These are phyloP conservation scores for Potamilus streckersoni DNA, from an alignment of 1,140 invertebrate genomes.

Conservation along the genomic window DNA sequence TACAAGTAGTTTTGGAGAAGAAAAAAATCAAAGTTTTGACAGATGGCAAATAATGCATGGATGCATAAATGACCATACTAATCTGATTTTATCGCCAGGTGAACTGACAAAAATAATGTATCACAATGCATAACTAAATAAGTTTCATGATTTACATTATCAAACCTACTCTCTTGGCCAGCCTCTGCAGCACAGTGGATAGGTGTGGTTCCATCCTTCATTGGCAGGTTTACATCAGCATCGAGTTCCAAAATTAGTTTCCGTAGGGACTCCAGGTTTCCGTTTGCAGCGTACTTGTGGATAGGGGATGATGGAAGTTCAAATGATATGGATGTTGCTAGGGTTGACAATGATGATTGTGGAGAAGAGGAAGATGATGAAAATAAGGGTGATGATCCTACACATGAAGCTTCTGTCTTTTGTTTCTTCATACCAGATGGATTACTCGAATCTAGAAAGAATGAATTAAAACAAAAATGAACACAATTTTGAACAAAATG, in stretches of 20 bases:
- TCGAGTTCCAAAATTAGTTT: constrained; percentile 48
- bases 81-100: too few relatives aligned
- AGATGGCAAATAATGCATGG: too few relatives aligned
- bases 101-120: too few relatives aligned
- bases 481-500: too few relatives aligned
- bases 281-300: constrained; percentile 41
- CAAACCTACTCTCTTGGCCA: constrained; percentile 55
- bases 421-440: constrained; percentile 19
- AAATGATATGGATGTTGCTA: constrained; percentile 1
- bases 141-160: not conserved
- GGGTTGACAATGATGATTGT: constrained; percentile 8
- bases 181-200: constrained; percentile 57
- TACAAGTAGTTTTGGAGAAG: too few relatives aligned
- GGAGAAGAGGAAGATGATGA: constrained; percentile 3
- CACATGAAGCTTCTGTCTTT: not conserved
- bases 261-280: constrained; percentile 47
- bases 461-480: not conserved
- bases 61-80: too few relatives aligned
- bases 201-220: constrained; percentile 58
- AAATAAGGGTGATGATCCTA: not conserved
- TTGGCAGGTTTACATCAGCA: constrained; percentile 55
- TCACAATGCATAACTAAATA: too few relatives aligned
- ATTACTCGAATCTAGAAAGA: constrained; percentile 44
- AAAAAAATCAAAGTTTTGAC: too few relatives aligned
- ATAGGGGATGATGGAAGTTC: constrained; percentile 27